Base-by-base conservation (phyloP, 2,113 vertebrate species). In the Neopipo cinnamomea region DNA sequence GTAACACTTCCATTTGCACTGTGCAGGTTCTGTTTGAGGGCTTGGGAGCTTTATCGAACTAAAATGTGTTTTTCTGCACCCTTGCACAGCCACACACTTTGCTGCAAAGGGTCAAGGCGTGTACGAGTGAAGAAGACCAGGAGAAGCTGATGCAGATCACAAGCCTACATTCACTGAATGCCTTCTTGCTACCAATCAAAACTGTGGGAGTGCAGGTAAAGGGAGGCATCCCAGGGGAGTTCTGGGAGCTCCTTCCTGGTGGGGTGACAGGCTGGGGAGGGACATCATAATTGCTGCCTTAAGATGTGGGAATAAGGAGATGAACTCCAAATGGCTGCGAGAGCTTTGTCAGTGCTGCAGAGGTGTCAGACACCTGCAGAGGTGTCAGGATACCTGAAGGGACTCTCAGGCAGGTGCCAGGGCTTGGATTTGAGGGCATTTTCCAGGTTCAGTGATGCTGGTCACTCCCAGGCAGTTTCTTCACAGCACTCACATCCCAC, bases 71-170 rank as follows among this genome's bases (percentile, higher is more conserved):
- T 95, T n/a, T 95, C 41, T 93, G n/a, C 65, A 1, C 58, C 20
- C 30, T 42, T 95, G 73, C 47, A n/a, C 97, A 99, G 99, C 99
- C 99, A 9, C 99, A 99, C 70, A 98, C 98, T 2, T 91, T 99
- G 90, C 98, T 99, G 93, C 99, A 99, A 88, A 99, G 99, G 98
- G 99, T 99, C 94, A 99, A 99, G 98, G 99, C 99, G 0, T 99
- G 99, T 95, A 99, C 99, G 39, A 99, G 98, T 14, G 99, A 99
- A 27, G 99, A 99, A 91, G 99, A 99, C 82, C 99, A 99, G 97
- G 99, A 99, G 97, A 99, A 99, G 93, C 98, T 99, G 97, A 99
- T 99, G 99, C 99, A 99, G 94, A 99, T 99, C 95, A 99, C 99
- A 89, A 99, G 99, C 98, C 98, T 99, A 97, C 99, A 99, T 98